Conservation (phyloP, 2,113 vertebrate genomes). For the Daphoenositta chrysoptera region DNA sequence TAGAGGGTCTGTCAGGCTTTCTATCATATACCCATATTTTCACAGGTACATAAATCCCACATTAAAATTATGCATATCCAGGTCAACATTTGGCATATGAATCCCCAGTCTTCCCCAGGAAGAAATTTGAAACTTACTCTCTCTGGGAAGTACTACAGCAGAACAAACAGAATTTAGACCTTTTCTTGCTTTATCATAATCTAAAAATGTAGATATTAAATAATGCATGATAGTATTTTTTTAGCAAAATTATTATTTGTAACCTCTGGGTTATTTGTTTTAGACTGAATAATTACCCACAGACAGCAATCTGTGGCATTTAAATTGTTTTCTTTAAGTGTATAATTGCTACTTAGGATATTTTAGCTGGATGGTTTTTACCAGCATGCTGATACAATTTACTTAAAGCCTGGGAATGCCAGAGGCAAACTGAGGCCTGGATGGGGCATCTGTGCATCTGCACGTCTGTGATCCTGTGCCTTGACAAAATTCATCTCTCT, state of each 20-base stretch:
- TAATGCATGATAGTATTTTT: background rate
- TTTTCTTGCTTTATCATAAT: background rate
- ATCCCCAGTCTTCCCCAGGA: background rate
- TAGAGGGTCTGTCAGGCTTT: conserved; percentile 39
- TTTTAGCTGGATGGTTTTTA: background rate
- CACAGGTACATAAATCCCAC: conserved; percentile 23
- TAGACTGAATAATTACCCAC: background rate
- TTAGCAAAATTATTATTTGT: conserved; percentile 1
- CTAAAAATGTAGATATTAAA: background rate
- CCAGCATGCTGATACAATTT: background rate
- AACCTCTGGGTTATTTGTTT: conserved; percentile 23
- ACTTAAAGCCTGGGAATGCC: background rate
- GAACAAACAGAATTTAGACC: background rate
- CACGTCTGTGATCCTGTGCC: background rate
- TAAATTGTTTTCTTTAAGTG: background rate
- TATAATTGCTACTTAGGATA: background rate
- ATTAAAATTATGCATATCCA: conserved; percentile 1
- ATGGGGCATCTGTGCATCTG: background rate
- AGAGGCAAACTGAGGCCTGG: background rate
- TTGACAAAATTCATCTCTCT: background rate
- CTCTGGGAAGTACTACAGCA: background rate
- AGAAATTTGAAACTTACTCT: background rate
- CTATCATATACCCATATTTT: conserved; percentile 34
- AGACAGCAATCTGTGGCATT: background rate
- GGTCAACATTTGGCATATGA: conserved; percentile 13